phyloP scores from a whole-genome alignment of 2,797 vertebrate species.

The Hipposideros larvatus region DNA sequence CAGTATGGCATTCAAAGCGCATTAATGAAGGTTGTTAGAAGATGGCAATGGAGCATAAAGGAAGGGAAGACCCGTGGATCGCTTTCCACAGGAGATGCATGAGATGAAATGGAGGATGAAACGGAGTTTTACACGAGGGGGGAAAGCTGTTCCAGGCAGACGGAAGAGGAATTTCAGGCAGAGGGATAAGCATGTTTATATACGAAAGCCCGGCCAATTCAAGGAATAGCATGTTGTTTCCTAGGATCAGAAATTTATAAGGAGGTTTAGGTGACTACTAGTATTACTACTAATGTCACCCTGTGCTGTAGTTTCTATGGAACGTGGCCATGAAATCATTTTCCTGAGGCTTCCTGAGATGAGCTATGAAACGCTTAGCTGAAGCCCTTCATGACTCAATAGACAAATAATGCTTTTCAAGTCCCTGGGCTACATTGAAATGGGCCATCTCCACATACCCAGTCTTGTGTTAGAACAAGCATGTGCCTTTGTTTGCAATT shows the following conservation, averaged over 20 bases:
- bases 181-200: background rate
- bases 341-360: background rate
- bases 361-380: background rate
- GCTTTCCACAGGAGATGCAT: background rate
- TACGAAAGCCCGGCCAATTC: background rate
- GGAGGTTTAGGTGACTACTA: background rate
- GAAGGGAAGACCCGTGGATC: background rate
- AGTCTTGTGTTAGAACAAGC: background rate
- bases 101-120: background rate
- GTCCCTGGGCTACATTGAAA: background rate
- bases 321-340: conserved; percentile 32
- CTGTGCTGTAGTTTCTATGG: background rate
- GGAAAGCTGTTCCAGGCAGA: background rate
- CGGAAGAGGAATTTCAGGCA: background rate
- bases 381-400: background rate
- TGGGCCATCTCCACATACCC: background rate
- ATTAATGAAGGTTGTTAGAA: background rate
- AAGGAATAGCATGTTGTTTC: background rate
- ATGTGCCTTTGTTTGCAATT: background rate
- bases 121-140: background rate
- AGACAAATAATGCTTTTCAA: background rate
- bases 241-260: background rate
- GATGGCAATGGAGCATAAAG: background rate
- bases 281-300: background rate
- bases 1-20: background rate